phyloP scores from a whole-genome alignment of 2,888 invertebrate genomes.

The Thelaira solivaga region DNA sequence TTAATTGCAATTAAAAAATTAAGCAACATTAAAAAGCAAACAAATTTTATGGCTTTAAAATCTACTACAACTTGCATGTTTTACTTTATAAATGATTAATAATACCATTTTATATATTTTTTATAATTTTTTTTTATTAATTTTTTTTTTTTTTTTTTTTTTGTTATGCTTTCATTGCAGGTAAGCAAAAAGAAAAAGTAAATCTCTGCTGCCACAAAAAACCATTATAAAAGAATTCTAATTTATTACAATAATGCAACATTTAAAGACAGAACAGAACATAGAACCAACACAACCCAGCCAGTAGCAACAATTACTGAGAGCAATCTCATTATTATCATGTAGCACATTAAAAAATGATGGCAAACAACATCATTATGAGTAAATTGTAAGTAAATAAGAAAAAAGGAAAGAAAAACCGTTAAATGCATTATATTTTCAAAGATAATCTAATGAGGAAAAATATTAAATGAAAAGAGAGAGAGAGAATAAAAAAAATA shows the following conservation, averaged over 20 bases:
- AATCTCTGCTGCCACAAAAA: neutral
- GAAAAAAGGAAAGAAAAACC: slow-evolving; percentile 28
- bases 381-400: slow-evolving; percentile 21
- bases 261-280: slow-evolving; percentile 37
- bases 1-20: too few relatives aligned
- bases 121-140: neutral
- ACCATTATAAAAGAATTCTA: slow-evolving; percentile 43
- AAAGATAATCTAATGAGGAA: slow-evolving; percentile 46
- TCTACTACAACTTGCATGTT: neutral
- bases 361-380: slow-evolving; percentile 11
- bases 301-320: slow-evolving; percentile 22
- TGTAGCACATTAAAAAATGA: neutral
- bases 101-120: neutral
- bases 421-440: slow-evolving; percentile 52
- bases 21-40: too few relatives aligned
- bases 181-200: slow-evolving; percentile 21
- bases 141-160: neutral
- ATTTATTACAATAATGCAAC: slow-evolving; percentile 54
- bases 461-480: neutral
- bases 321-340: slow-evolving; percentile 29
- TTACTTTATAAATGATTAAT: slow-evolving; percentile 16
- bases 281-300: too few relatives aligned
- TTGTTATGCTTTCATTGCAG: slow-evolving; percentile 24
- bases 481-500: too few relatives aligned
- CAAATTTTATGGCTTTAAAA: too few relatives aligned